Conservation (phyloP, 1,140 invertebrate species). For the Camponotus vicinus region DNA sequence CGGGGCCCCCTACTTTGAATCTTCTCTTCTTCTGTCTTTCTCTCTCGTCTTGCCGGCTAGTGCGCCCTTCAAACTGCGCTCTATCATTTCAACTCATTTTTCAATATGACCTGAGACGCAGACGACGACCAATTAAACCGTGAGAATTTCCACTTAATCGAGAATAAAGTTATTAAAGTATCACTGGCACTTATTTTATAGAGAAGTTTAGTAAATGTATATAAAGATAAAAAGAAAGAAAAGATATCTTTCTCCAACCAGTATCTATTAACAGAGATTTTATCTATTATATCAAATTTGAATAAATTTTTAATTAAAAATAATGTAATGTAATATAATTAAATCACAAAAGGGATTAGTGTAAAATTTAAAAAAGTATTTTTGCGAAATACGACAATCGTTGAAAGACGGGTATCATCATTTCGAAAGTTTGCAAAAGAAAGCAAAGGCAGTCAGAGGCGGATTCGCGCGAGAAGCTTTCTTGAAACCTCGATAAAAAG, state of each 20-base stretch:
- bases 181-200: background rate
- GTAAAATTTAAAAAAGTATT: background rate
- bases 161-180: background rate
- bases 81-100: slow-evolving; percentile 84
- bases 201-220: background rate
- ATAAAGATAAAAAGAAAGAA: background rate
- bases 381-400: background rate
- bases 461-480: slow-evolving; percentile 52
- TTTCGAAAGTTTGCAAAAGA: background rate
- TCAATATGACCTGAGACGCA: slow-evolving; percentile 77
- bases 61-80: slow-evolving; percentile 76
- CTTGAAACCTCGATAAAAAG: slow-evolving; percentile 57
- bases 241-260: background rate
- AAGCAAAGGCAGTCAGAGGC: slow-evolving; percentile 19
- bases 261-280: background rate
- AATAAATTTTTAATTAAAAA: background rate
- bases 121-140: background rate
- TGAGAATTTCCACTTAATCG: slow-evolving; percentile 6
- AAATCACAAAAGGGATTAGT: background rate
- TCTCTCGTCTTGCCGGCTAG: slow-evolving; percentile 44
- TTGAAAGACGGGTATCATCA: background rate
- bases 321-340: background rate
- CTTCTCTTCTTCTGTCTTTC: slow-evolving; percentile 48
- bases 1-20: slow-evolving; percentile 25
- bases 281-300: background rate